A percentile compares a stretch with the other conserved stretches of the same genome.
phyloP scores from a whole-genome alignment of 2,888 invertebrate species.

The Halictus ligatus region DNA sequence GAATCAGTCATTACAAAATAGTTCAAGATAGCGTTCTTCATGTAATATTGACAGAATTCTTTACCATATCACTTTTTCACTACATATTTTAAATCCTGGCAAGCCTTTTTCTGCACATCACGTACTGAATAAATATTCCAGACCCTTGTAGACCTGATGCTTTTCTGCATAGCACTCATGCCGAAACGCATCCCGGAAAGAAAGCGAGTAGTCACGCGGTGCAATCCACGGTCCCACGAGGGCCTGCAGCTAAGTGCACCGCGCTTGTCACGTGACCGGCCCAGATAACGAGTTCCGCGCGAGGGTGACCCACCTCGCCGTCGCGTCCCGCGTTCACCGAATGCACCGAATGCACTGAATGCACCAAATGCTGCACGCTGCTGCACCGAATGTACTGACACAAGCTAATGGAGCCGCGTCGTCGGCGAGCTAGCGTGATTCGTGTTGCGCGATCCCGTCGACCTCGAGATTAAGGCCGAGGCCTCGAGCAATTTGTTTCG shows the following conservation, averaged over 20 bases:
- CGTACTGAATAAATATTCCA: not conserved
- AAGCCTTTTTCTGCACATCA: not conserved
- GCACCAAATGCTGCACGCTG: not conserved
- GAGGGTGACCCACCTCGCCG: not conserved
- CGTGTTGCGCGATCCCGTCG: not conserved
- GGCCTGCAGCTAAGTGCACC: not conserved
- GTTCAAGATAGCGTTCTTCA: too few species aligned
- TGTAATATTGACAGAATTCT: too few species aligned
- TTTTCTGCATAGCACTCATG: not conserved
- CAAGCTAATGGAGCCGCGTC: conserved; percentile 23
- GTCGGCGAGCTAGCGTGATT: not conserved
- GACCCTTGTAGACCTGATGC: not conserved
- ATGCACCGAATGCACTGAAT: not conserved
- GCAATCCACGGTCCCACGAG: not conserved
- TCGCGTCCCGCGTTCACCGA: not conserved
- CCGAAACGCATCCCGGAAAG: not conserved
- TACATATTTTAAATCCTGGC: not conserved
- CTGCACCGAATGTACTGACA: conserved; percentile 17
- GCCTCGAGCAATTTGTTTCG: conserved; percentile 30
- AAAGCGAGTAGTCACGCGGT: not conserved
- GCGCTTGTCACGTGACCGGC: conserved; percentile 27
- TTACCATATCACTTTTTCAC: too few species aligned
- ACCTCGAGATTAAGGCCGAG: conserved; percentile 19
- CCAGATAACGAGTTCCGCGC: conserved; percentile 35
- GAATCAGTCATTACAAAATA: too few species aligned